A percentile compares a stretch with the other conserved stretches of the same genome.
These are phyloP conservation scores for rabbit (Oryctolagus cuniculus) DNA, from an alignment of 2,113 vertebrate genomes.

Conservation along the genomic window DNA sequence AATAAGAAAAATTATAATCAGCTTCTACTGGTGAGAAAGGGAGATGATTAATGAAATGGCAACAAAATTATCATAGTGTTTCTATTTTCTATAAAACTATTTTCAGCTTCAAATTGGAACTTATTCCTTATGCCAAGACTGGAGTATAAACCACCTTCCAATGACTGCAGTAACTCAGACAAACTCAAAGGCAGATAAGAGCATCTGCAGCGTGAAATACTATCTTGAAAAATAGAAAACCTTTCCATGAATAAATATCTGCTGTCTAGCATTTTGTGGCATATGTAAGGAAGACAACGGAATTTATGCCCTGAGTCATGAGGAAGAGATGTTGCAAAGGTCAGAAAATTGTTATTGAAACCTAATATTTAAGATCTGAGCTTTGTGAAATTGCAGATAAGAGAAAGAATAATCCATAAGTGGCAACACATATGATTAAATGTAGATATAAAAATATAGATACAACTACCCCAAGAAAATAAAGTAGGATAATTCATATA, in stretches of 20 bases:
- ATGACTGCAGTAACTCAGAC: neutral
- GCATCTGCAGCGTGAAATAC: neutral
- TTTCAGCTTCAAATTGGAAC: slow-evolving; percentile 5
- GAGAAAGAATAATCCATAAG: neutral
- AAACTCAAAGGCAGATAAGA: neutral
- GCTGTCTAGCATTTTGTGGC: neutral
- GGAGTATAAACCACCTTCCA: neutral
- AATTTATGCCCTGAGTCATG: neutral
- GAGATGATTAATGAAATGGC: neutral
- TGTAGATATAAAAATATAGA: neutral
- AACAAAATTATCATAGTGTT: neutral
- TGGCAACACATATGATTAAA: neutral
- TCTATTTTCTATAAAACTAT: neutral
- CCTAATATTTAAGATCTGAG: neutral
- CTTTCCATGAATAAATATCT: slow-evolving; percentile 25
- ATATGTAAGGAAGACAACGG: neutral
- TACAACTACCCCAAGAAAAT: neutral
- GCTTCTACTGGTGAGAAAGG: neutral
- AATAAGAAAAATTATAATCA: neutral
- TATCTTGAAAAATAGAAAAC: slow-evolving; percentile 21
- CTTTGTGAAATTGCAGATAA: neutral
- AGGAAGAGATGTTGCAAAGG: slow-evolving; percentile 38
- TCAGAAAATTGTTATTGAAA: neutral
- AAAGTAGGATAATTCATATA: neutral
- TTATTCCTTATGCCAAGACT: neutral